Evolutionary conservation across 2,113 vertebrate species (phyloP).

Genomic region (Chlorocebus sabaeus): DNA sequence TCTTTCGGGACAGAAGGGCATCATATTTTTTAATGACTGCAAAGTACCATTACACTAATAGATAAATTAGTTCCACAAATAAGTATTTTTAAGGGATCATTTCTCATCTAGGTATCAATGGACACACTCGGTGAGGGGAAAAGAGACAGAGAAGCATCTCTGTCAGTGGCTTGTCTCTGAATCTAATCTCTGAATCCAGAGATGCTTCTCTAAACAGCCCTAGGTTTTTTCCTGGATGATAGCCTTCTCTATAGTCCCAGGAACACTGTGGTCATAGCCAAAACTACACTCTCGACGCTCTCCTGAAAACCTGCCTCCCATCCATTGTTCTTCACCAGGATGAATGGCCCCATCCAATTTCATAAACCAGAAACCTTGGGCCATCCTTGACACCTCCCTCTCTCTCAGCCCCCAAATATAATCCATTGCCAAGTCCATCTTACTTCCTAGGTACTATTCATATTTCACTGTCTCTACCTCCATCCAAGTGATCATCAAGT

Average conservation of each 20-base stretch:
- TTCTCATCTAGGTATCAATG: neutral
- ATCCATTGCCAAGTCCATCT: neutral
- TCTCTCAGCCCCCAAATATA: neutral
- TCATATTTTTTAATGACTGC: neutral
- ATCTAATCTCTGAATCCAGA: neutral
- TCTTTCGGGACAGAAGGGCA: neutral
- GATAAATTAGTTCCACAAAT: neutral
- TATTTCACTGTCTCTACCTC: neutral
- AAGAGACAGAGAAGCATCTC: neutral
- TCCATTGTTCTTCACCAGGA: neutral
- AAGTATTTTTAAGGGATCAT: neutral
- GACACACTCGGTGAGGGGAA: neutral
- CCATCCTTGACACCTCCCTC: neutral
- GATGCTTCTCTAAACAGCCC: neutral
- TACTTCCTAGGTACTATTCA: neutral
- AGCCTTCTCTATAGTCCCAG: neutral
- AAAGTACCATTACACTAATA: neutral
- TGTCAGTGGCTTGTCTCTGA: neutral
- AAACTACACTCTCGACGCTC: neutral
- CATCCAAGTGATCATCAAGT: neutral
- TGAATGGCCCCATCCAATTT: neutral
- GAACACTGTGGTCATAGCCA: neutral
- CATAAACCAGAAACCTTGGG: neutral
- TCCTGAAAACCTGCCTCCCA: neutral
- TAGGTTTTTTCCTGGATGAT: neutral